Conservation (phyloP, 1,140 invertebrate species). For the Augochlora pura region DNA sequence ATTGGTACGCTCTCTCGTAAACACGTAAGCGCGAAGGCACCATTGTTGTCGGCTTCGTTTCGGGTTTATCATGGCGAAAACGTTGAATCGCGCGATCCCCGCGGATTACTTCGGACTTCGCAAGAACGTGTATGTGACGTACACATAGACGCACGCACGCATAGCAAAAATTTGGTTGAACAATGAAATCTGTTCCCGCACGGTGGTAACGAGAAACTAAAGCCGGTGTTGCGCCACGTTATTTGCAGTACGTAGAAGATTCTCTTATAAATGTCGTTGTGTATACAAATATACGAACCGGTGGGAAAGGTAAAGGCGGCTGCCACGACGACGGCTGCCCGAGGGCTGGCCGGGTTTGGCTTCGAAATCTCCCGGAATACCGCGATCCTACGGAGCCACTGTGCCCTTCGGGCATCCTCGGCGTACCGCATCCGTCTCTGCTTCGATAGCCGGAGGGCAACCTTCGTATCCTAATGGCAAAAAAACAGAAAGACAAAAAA, state of each 20-base stretch:
- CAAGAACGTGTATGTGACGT: no score
- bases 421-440: slow-evolving; percentile 27
- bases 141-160: not conserved
- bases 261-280: slow-evolving; percentile 53
- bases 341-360: not conserved
- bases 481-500: slow-evolving; percentile 57
- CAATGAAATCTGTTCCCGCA: not conserved
- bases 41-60: not conserved
- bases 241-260: slow-evolving; percentile 72
- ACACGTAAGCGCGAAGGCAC: not conserved
- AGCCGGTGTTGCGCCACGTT: slow-evolving; percentile 77
- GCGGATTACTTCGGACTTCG: no score
- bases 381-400: no score
- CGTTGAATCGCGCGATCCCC: no score
- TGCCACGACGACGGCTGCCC: not conserved
- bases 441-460: slow-evolving; percentile 35
- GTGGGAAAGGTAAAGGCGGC: slow-evolving; percentile 33
- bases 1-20: slow-evolving; percentile 30
- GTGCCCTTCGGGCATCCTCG: slow-evolving; percentile 25
- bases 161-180: not conserved
- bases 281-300: slow-evolving; percentile 40
- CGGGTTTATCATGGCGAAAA: no score
- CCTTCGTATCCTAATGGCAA: slow-evolving; percentile 62
- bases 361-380: not conserved
- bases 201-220: slow-evolving; percentile 36